Evolutionary conservation across 2,888 invertebrate genomes (phyloP).

Genomic region (Xestia rhomboidea): DNA sequence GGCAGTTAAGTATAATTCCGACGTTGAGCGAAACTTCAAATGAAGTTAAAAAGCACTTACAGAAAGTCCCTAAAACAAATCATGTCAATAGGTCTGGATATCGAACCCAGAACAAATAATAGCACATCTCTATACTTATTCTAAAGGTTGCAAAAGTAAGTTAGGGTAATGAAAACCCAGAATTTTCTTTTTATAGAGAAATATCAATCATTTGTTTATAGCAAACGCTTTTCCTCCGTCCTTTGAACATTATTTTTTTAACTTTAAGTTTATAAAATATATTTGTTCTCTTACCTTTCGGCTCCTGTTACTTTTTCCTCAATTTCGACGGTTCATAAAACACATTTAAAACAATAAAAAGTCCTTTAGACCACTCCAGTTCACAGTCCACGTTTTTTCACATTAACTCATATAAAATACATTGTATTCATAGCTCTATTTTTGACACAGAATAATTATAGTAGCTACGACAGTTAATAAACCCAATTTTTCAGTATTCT

Average conservation of each 20-base stretch:
- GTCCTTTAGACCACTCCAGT: slow-evolving; percentile 58
- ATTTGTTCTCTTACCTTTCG: slow-evolving; percentile 73
- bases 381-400: slow-evolving; percentile 63
- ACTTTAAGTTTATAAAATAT: not conserved
- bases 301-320: slow-evolving; percentile 77
- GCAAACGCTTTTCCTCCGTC: not conserved
- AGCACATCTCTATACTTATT: not conserved
- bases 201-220: not conserved
- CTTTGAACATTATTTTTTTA: not conserved
- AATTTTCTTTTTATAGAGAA: not conserved
- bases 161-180: not conserved
- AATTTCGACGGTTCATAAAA: slow-evolving; percentile 75
- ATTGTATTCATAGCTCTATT: slow-evolving; percentile 32
- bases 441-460: slow-evolving; percentile 26
- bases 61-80: not conserved
- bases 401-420: slow-evolving; percentile 55
- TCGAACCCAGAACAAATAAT: slow-evolving; percentile 3
- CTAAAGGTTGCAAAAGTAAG: not conserved
- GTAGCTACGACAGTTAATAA: slow-evolving; percentile 20
- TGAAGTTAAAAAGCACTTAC: not conserved
- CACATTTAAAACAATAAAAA: slow-evolving; percentile 67
- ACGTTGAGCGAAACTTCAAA: not conserved
- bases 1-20: not conserved
- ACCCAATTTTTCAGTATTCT: slow-evolving; percentile 31
- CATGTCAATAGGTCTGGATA: not conserved